Evolutionary conservation across 2,797 vertebrate genomes (phyloP).

Genomic region (Pygocentrus nattereri): DNA sequence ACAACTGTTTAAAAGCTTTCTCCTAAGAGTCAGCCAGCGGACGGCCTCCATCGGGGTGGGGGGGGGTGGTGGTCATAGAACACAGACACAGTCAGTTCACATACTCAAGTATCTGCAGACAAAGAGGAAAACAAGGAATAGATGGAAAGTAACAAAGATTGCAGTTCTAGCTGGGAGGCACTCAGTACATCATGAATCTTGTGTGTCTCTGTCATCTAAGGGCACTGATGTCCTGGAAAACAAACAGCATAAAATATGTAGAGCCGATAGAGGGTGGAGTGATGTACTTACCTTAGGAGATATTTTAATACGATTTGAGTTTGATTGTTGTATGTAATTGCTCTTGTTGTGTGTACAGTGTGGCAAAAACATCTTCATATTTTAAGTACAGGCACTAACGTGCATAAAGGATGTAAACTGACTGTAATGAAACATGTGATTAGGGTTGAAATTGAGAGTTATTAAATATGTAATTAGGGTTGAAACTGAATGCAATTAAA

Average conservation of each 20-base stretch:
- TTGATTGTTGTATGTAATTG: too few relatives aligned
- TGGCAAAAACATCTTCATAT: too few relatives aligned
- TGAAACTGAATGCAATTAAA: too few relatives aligned
- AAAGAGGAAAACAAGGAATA: conserved; percentile 48
- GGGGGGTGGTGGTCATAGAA: conserved; percentile 1
- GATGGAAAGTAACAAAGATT: conserved; percentile 32
- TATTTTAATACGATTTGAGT: too few relatives aligned
- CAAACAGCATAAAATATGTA: neutral
- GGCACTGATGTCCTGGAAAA: conserved; percentile 34
- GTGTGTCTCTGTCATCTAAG: conserved; percentile 54
- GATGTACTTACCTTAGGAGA: too few relatives aligned
- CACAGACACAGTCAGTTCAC: conserved; percentile 27
- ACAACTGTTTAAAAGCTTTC: conserved; percentile 37
- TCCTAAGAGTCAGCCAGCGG: conserved; percentile 37
- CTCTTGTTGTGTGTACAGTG: too few relatives aligned
- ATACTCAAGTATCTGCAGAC: conserved; percentile 37
- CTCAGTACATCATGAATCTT: conserved; percentile 62
- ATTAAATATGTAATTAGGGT: too few relatives aligned
- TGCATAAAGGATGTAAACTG: too few relatives aligned
- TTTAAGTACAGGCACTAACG: too few relatives aligned
- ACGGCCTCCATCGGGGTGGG: conserved; percentile 1
- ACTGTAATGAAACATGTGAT: too few relatives aligned
- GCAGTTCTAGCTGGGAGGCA: conserved; percentile 50
- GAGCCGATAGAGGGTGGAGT: too few relatives aligned
- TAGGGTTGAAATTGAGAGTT: too few relatives aligned